Base-by-base conservation (phyloP, 2,888 invertebrate species). In the Schizotus pectinicornis region DNA sequence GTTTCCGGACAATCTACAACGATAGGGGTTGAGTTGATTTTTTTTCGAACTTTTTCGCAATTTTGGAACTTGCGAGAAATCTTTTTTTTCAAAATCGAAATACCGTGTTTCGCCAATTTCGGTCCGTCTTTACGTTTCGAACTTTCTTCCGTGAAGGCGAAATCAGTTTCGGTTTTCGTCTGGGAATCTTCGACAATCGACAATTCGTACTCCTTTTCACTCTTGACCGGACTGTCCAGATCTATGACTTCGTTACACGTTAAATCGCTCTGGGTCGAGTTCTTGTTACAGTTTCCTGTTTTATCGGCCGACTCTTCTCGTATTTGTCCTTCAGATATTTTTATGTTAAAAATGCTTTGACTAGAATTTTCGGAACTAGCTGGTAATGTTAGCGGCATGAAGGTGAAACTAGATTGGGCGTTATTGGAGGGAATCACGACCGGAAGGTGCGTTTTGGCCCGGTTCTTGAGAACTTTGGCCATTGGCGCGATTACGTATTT, bases 341-440 rank as follows among this genome's bases (percentile, higher is more conserved):
- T 88, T 57, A 88, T 80, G 75, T 88, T 88, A 57, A 87, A 86
- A 66, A 86, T 83, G 43, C 85, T 86, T 6, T 84, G 83, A 71
- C 68, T 85, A 83, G 7, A n/a, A 62, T 56, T 11, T 32, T 35
- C 41, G 36, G 60, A 46, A 22, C 67, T 63, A 7, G 63, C 56
- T 34, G 68, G 72, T 53, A 76, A 65, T 5, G 76, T 63, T 55
- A 79, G 54, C 11, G 79, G 77, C 71, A 79, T 67, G n/a, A 78
- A 65, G 7, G 78, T 71, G 41, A 79, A 70, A 70, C 79, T 79
- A 13, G 79, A 65, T 61, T 77, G 77, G 9, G 78, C 82, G 12
- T 83, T 81, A 80, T 85, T 85, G 0, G 85, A 83, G 1, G 84
- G 82, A 8, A 83, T 82, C 0, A 85, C 85, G 37, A 83, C 74